These are phyloP conservation scores for Drosophila sturtevanti DNA, from an alignment of 1,140 invertebrate genomes.

Conservation along the genomic window DNA sequence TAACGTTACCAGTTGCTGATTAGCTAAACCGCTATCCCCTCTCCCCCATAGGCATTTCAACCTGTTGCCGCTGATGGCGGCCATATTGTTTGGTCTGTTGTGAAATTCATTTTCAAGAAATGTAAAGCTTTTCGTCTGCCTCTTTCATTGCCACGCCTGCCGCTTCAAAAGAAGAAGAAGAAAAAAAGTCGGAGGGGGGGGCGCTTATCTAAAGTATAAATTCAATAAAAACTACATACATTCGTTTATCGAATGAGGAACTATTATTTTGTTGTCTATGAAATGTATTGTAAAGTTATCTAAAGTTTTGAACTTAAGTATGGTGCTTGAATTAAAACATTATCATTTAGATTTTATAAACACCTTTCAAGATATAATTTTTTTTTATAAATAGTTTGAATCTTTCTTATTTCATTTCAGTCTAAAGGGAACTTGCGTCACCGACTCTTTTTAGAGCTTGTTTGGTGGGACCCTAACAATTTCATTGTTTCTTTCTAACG, in stretches of 20 bases:
- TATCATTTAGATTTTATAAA: not conserved
- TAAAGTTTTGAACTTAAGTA: conserved; percentile 32
- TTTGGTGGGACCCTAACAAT: conserved; percentile 82
- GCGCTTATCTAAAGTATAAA: conserved; percentile 28
- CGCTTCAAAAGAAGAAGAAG: no score
- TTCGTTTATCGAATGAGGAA: conserved; percentile 37
- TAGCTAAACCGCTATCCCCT: conserved; percentile 21
- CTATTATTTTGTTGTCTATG: conserved; percentile 8
- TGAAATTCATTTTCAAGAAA: conserved; percentile 55
- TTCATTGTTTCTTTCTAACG: conserved; percentile 82
- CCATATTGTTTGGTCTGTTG: conserved; percentile 61
- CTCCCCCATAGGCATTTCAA: conserved; percentile 3
- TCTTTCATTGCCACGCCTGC: no score
- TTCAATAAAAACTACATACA: not conserved
- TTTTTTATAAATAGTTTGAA: conserved; percentile 52
- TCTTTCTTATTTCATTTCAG: conserved; percentile 63
- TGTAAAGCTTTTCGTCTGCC: conserved; percentile 41
- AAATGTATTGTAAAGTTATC: conserved; percentile 26
- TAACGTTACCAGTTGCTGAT: conserved; percentile 55
- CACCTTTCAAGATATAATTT: conserved; percentile 5
- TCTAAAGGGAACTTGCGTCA: conserved; percentile 80
- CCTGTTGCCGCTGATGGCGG: conserved; percentile 44
- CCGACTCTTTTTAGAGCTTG: conserved; percentile 82
- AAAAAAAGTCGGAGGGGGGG: not conserved
- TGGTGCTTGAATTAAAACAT: not conserved